Evolutionary conservation across 2,888 invertebrate genomes (phyloP), one percentile per base, ranked within the genome.

Genomic region (Sabatieria punctata): DNA sequence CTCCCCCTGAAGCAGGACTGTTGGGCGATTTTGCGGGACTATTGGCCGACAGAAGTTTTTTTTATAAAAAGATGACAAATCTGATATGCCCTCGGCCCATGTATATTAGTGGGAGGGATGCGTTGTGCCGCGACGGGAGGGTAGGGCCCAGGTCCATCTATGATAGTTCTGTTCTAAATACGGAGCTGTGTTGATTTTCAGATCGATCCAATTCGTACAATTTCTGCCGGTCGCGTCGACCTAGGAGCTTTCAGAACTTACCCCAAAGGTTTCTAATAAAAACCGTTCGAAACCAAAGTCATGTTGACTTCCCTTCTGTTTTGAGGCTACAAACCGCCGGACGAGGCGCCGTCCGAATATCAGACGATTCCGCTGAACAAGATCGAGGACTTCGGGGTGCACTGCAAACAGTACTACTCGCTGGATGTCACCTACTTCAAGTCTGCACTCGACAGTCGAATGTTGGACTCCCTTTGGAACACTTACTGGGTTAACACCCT

Each of bases 401-500:
- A 97, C 64, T 97, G 95, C 72, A 97, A 95, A 68, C 88, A 91
- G 67, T 99, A 97, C 70, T 97, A 99, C 69, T 82, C 93, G 0
- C 71, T 97, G 41, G 95, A 97, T 64, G 85, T 91, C 15, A 81
- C 86, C 2, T 97, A 97, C 69, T 99, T 97, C 70, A 99, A 97
- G 67, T 95, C 95, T 0, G 79, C 85, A 0, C 70, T 97, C 38
- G 97, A 99, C 68, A 74, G 85, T 52, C 78, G 84, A 60, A 74
- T 97, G 38, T 71, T 97, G 18, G 93, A 95, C 68, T 89, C 91
- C 0, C 72, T 97, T 50, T 97, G 97, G 95, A 97, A 95, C 67
- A 95, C 95, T 67, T 97, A 97, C 68, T 97, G 97, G 97, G 91
- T 95, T 35, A 95, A 95, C 63, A 97, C 97, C 0, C 73, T 97